Conservation (phyloP, 2,797 vertebrate species). For the Mallotus villosus region DNA sequence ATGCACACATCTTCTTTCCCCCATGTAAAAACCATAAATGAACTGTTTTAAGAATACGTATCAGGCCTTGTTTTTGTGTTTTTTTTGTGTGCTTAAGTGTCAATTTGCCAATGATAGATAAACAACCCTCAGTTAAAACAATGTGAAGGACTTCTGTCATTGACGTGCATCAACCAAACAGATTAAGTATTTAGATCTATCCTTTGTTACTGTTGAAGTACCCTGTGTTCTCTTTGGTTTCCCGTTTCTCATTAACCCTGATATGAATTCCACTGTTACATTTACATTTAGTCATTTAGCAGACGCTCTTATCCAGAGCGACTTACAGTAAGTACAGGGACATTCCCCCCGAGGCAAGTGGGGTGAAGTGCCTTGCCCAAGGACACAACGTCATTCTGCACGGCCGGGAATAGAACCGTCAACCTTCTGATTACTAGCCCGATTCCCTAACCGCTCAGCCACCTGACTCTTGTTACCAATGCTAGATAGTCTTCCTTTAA, state of each 20-base stretch:
- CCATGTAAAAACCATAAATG: conserved; percentile 81
- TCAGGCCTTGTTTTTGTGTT: conserved; percentile 72
- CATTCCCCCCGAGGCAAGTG: too few species aligned
- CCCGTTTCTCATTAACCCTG: conserved; percentile 2
- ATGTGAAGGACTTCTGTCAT: conserved; percentile 77
- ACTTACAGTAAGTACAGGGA: too few species aligned
- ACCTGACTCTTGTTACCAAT: too few species aligned
- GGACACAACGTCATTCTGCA: too few species aligned
- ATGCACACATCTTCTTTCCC: conserved; percentile 56
- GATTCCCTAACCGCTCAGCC: too few species aligned
- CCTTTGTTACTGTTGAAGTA: neutral
- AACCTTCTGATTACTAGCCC: too few species aligned
- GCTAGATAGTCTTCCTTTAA: conserved; percentile 18
- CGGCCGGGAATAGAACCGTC: too few species aligned
- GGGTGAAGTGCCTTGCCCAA: too few species aligned
- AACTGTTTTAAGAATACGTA: conserved; percentile 76
- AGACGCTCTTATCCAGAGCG: too few species aligned
- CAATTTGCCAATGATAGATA: conserved; percentile 81
- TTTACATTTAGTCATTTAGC: too few species aligned
- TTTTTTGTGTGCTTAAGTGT: conserved; percentile 63
- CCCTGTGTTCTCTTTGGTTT: neutral
- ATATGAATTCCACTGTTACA: too few species aligned
- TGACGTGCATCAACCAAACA: conserved; percentile 76
- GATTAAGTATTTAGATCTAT: conserved; percentile 29
- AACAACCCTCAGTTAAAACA: conserved; percentile 81